Conservation (phyloP, 2,797 vertebrate genomes). For the Pterois miles region DNA sequence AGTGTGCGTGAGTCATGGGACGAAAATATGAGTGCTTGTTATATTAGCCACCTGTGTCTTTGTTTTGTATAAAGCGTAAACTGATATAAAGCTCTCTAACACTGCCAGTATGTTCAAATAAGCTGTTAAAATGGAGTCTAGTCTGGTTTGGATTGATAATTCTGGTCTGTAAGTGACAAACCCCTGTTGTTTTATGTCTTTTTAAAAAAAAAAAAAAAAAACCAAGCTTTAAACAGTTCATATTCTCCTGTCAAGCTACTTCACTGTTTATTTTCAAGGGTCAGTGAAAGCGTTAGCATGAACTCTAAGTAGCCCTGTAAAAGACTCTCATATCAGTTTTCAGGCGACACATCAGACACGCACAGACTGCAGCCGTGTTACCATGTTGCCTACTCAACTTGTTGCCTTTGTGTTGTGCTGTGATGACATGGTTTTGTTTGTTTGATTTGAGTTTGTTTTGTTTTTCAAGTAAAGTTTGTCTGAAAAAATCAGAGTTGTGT, state of each 20-base stretch:
- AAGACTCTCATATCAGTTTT: slow-evolving; percentile 22
- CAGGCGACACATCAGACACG: slow-evolving; percentile 34
- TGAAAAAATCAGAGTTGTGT: slow-evolving; percentile 46
- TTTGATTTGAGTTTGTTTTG: slow-evolving; percentile 42
- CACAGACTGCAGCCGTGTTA: slow-evolving; percentile 59
- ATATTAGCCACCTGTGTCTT: slow-evolving; percentile 54
- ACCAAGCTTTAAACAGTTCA: slow-evolving; percentile 50
- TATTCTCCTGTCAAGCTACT: slow-evolving; percentile 35
- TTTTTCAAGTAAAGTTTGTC: slow-evolving; percentile 75
- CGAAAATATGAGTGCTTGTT: slow-evolving; percentile 43
- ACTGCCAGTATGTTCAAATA: slow-evolving; percentile 78
- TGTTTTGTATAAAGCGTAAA: slow-evolving; percentile 66
- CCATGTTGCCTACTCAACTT: slow-evolving; percentile 70
- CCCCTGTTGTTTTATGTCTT: slow-evolving; percentile 43
- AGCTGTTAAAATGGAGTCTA: slow-evolving; percentile 53
- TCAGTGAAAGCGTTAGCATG: slow-evolving; percentile 49
- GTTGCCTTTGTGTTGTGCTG: slow-evolving; percentile 80
- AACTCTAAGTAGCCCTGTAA: slow-evolving; percentile 39
- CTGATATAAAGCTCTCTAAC: slow-evolving; percentile 68
- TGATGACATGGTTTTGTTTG: slow-evolving; percentile 63
- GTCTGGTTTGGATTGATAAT: slow-evolving; percentile 40
- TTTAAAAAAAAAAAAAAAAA: slow-evolving; percentile 28
- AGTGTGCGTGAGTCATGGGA: slow-evolving; percentile 6
- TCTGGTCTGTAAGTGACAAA: slow-evolving; percentile 42
- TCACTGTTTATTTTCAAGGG: slow-evolving; percentile 26